Evolutionary conservation across 2,797 vertebrate species (phyloP).

Genomic region (Apogon hyalosoma): DNA sequence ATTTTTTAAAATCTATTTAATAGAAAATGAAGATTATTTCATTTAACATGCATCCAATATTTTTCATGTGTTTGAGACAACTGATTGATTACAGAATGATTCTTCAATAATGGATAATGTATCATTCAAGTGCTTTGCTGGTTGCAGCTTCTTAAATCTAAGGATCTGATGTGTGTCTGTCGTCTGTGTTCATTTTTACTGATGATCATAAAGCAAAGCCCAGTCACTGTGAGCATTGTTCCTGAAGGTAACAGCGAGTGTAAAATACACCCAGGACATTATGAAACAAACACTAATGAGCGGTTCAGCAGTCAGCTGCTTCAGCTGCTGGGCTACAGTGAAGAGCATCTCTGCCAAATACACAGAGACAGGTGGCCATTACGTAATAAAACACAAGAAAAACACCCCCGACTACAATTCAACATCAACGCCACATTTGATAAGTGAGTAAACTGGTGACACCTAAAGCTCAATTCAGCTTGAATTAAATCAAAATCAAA

Average conservation of each 20-base stretch:
- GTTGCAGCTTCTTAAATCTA: no score
- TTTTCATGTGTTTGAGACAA: no score
- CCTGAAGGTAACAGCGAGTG: not conserved
- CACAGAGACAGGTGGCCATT: conserved; percentile 59
- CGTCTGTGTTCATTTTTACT: conserved; percentile 9
- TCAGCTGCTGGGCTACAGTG: conserved; percentile 36
- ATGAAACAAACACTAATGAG: conserved; percentile 7
- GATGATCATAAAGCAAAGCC: conserved; percentile 1
- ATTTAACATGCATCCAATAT: no score
- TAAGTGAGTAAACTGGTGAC: no score
- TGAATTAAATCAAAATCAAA: no score
- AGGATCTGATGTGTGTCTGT: not conserved
- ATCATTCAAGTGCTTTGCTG: no score
- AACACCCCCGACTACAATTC: conserved; percentile 16
- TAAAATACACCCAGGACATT: conserved; percentile 15
- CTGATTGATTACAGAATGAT: no score
- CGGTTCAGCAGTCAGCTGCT: conserved; percentile 12
- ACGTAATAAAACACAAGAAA: conserved; percentile 58
- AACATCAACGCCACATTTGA: not conserved
- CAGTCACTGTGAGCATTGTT: conserved; percentile 7
- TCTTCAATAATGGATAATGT: no score
- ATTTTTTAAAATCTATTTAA: no score
- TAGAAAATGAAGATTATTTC: no score
- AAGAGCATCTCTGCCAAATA: conserved; percentile 47
- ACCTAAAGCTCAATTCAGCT: no score